These are phyloP conservation scores for Prunella himalayana DNA, from an alignment of 2,113 vertebrate species.

Conservation along the genomic window DNA sequence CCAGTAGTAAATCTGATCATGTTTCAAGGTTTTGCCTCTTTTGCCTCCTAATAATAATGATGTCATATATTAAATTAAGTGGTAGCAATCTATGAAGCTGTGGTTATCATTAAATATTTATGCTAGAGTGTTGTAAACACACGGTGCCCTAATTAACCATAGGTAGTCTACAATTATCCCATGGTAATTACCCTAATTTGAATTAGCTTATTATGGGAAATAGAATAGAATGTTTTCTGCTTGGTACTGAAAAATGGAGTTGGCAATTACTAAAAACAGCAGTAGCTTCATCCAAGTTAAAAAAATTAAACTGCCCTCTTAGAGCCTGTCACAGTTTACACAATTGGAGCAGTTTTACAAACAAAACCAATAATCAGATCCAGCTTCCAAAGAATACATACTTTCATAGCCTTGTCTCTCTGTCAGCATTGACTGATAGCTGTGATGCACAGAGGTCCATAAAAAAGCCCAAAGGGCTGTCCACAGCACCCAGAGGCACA, in stretches of 20 bases:
- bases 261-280: conserved; percentile 51
- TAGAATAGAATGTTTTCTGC: conserved; percentile 35
- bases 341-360: conserved; percentile 30
- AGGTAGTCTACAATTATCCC: conserved; percentile 47
- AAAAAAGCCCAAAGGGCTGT: not conserved
- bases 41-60: not conserved
- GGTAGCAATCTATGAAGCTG: conserved; percentile 10
- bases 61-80: conserved; percentile 45
- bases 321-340: conserved; percentile 17
- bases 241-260: conserved; percentile 16
- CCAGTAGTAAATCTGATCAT: not conserved
- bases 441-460: not conserved
- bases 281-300: conserved; percentile 7
- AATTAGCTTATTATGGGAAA: conserved; percentile 11
- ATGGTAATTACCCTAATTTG: conserved; percentile 25
- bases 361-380: not conserved
- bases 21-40: not conserved
- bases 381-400: not conserved
- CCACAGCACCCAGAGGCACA: not conserved
- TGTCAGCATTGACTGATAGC: not conserved
- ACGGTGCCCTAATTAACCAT: conserved; percentile 42
- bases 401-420: conserved; percentile 5
- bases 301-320: conserved; percentile 25
- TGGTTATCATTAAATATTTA: conserved; percentile 61
- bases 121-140: conserved; percentile 36